A percentile compares a stretch with the other conserved stretches of the same genome.
phyloP scores from a whole-genome alignment of 2,797 vertebrate genomes.

The Tragelaphus eurycerus region DNA sequence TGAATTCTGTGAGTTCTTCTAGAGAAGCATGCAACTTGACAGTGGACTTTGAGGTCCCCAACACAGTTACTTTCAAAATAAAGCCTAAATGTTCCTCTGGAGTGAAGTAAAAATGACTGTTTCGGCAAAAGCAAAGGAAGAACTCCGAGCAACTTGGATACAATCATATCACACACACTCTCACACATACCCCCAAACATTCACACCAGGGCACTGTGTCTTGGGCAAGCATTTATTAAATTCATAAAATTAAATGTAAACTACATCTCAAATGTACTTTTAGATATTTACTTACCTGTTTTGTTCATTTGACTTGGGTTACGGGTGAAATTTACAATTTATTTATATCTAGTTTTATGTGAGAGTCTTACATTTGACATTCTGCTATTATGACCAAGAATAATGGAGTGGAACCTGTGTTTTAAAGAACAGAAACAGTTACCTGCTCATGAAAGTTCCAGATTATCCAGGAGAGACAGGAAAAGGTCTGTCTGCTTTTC shows the following conservation, averaged over 20 bases:
- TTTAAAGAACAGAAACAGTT: not conserved
- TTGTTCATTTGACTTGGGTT: not conserved
- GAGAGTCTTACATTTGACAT: not conserved
- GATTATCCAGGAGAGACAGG: not conserved
- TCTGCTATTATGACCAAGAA: not conserved
- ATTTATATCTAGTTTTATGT: not conserved
- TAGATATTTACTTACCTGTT: not conserved
- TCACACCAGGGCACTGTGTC: not conserved
- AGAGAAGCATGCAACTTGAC: not conserved
- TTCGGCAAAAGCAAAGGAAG: not conserved
- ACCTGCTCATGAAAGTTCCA: not conserved
- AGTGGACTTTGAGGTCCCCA: not conserved
- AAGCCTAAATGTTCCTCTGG: not conserved
- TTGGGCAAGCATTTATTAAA: not conserved
- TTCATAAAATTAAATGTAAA: not conserved
- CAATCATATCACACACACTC: not conserved
- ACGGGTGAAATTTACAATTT: not conserved
- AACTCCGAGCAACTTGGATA: not conserved
- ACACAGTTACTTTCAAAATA: not conserved
- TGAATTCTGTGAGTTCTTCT: not conserved
- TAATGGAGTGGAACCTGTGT: fast-evolving
- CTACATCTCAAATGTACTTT: not conserved
- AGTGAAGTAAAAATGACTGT: not conserved
- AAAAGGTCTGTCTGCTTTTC: not conserved
- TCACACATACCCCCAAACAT: not conserved